These are phyloP conservation scores for Melanotaenia maccullochi DNA, from an alignment of 2,797 vertebrate species.

Conservation along the genomic window DNA sequence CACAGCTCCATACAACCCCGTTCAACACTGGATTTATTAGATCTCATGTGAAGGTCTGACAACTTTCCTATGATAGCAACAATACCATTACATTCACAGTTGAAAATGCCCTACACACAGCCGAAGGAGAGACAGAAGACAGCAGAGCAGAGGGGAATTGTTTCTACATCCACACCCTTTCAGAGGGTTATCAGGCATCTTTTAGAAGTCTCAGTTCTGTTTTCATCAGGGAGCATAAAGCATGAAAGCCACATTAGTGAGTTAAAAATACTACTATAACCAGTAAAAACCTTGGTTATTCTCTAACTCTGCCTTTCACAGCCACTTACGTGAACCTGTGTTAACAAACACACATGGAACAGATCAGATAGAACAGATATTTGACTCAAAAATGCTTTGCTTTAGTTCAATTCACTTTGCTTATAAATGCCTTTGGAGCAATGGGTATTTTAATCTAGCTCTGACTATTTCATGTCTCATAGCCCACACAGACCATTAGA, in stretches of 20 bases:
- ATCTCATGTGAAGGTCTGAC: background rate
- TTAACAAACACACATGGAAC: constrained; percentile 5
- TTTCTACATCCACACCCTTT: too few relatives aligned
- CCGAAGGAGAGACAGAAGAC: too few relatives aligned
- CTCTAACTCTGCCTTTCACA: background rate
- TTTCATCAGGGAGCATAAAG: background rate
- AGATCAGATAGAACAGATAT: constrained; percentile 1
- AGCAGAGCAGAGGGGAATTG: too few relatives aligned
- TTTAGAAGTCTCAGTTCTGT: background rate
- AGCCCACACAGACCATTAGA: constrained; percentile 46
- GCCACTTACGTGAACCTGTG: background rate
- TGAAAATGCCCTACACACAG: too few relatives aligned
- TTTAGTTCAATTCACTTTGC: constrained; percentile 16
- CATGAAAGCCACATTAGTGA: too few relatives aligned
- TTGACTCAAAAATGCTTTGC: constrained; percentile 1
- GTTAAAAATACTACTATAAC: too few relatives aligned
- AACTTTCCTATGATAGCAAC: background rate
- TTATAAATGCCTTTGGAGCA: constrained; percentile 52
- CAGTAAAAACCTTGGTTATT: too few relatives aligned
- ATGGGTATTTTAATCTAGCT: constrained; percentile 62
- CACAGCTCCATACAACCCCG: background rate
- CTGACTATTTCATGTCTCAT: constrained; percentile 74
- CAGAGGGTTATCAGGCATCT: background rate
- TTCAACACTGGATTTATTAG: background rate
- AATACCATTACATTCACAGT: too few relatives aligned